These are phyloP conservation scores for Camelus bactrianus DNA, from an alignment of 2,113 vertebrate genomes.

Conservation along the genomic window DNA sequence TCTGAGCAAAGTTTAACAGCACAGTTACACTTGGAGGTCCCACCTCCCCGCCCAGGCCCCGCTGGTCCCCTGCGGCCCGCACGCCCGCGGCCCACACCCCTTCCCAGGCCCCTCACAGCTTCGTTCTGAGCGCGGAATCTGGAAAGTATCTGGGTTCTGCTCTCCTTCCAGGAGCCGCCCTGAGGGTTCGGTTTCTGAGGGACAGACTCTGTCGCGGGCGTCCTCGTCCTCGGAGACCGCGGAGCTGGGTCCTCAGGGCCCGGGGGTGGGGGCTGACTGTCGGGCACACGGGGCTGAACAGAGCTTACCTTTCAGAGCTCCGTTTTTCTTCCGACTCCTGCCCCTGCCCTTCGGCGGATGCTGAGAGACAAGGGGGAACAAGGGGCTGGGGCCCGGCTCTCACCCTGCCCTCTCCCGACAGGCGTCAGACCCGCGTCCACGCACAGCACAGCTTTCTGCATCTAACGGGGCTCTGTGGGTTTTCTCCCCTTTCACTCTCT, in stretches of 20 bases:
- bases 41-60: no score
- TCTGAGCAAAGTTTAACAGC: not conserved
- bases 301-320: not conserved
- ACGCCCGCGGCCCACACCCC: not conserved
- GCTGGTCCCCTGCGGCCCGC: rapidly evolving
- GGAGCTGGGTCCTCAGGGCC: not conserved
- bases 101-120: not conserved
- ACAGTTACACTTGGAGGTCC: not conserved
- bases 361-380: not conserved
- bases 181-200: not conserved
- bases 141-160: not conserved
- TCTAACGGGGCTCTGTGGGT: not conserved
- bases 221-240: rapidly evolving
- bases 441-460: not conserved
- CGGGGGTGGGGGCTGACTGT: not conserved
- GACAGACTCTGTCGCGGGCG: rapidly evolving
- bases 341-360: rapidly evolving
- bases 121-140: not conserved
- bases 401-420: no score
- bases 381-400: not conserved
- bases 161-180: not conserved
- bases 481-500: not conserved
- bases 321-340: not conserved
- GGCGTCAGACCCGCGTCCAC: not conserved
- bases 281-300: not conserved